Evolutionary conservation across 2,797 vertebrate species (phyloP).

Genomic region (Pantherophis alleghaniensis): DNA sequence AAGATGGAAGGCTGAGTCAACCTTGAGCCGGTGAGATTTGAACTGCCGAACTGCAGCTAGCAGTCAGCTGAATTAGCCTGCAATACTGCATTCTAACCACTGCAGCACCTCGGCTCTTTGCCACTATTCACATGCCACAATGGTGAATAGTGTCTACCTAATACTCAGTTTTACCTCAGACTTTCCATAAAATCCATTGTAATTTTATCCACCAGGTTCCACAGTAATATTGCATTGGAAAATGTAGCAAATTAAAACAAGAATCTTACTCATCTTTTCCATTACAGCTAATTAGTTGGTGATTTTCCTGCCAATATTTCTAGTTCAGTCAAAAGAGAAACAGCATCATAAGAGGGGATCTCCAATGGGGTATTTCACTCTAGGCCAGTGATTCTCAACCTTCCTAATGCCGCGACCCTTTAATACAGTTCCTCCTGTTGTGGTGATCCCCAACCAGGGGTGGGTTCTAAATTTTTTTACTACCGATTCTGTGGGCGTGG

Average conservation of each 20-base stretch:
- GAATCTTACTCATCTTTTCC: background rate
- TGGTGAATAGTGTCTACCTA: background rate
- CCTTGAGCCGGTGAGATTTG: no score
- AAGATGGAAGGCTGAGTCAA: no score
- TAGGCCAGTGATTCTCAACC: background rate
- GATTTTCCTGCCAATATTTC: background rate
- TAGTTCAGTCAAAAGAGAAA: background rate
- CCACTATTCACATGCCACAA: background rate
- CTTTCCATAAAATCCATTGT: background rate
- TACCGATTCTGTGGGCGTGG: no score
- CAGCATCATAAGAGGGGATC: background rate
- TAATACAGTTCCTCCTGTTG: no score
- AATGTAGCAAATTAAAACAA: background rate
- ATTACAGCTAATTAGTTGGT: background rate
- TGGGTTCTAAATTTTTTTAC: no score
- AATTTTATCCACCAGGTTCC: background rate
- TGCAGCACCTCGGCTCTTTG: no score
- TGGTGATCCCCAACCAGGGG: no score
- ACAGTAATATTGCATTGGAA: background rate
- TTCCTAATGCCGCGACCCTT: no score
- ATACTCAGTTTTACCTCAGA: background rate
- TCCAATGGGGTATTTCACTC: background rate
- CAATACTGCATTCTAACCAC: no score
- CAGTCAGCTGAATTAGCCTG: no score
- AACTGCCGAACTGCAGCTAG: no score